Percentiles rank a stretch among this genome's conserved stretches.
phyloP scores from a whole-genome alignment of 2,888 invertebrate species.

The Schrankia costaestrigalis region DNA sequence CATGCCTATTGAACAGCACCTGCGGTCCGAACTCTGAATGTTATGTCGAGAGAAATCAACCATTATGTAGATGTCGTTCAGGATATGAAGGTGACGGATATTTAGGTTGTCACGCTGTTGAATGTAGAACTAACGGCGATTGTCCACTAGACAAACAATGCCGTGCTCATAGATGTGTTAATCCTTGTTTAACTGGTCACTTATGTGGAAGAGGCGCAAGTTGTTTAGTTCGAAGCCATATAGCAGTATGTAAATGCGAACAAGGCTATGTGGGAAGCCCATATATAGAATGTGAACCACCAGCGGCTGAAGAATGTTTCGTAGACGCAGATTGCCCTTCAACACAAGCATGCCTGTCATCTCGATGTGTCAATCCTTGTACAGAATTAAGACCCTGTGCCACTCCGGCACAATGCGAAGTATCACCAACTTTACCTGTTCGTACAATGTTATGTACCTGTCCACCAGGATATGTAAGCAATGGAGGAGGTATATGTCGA shows the following conservation, averaged over 20 bases:
- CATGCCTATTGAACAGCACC: slow-evolving; percentile 89
- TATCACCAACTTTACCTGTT: slow-evolving; percentile 89
- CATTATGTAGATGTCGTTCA: slow-evolving; percentile 89
- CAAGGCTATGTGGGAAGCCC: slow-evolving; percentile 89
- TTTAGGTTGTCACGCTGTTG: slow-evolving; percentile 87
- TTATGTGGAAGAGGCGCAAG: slow-evolving; percentile 89
- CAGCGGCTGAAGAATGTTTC: slow-evolving; percentile 87
- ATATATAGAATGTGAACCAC: slow-evolving; percentile 88
- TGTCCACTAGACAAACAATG: slow-evolving; percentile 93
- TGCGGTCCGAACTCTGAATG: slow-evolving; percentile 93
- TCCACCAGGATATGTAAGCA: slow-evolving; percentile 92
- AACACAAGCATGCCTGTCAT: slow-evolving; percentile 89
- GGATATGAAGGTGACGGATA: slow-evolving; percentile 91
- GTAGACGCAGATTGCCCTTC: slow-evolving; percentile 91
- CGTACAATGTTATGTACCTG: slow-evolving; percentile 95
- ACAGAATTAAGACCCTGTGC: slow-evolving; percentile 88
- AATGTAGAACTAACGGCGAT: slow-evolving; percentile 92
- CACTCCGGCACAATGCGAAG: slow-evolving; percentile 89
- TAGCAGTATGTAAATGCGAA: slow-evolving; percentile 92
- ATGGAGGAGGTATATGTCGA: slow-evolving; percentile 90
- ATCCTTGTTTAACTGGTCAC: slow-evolving; percentile 89
- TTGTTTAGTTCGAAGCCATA: slow-evolving; percentile 90
- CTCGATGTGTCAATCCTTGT: slow-evolving; percentile 92
- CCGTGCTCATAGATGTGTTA: slow-evolving; percentile 90
- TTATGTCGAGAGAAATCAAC: slow-evolving; percentile 85